phyloP scores from a whole-genome alignment of 2,888 invertebrate genomes.

The Perizoma flavofasciatum region DNA sequence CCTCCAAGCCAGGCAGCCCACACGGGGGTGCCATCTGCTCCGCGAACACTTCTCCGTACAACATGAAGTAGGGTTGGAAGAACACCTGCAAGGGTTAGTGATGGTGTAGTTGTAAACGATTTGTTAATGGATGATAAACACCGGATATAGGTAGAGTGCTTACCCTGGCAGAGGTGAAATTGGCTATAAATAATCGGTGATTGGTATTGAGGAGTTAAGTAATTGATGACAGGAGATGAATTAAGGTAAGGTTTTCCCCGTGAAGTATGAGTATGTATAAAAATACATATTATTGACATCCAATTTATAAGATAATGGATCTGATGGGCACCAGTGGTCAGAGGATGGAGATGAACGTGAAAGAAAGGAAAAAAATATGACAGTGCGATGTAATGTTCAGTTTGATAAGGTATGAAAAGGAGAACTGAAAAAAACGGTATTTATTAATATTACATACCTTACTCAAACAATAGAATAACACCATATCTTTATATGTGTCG shows the following conservation, averaged over 20 bases:
- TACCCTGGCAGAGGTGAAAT: background rate
- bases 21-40: constrained; percentile 97
- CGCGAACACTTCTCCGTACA: constrained; percentile 99
- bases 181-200: background rate
- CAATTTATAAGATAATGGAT: no score
- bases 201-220: background rate
- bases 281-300: no score
- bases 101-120: constrained; percentile 13
- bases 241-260: background rate
- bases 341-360: background rate
- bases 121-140: constrained; percentile 29
- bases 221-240: background rate
- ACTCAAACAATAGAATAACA: background rate
- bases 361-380: background rate
- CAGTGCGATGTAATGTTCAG: background rate
- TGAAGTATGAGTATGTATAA: no score
- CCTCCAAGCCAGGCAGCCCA: constrained; percentile 88
- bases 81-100: constrained; percentile 88
- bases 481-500: background rate
- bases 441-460: background rate
- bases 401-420: background rate
- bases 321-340: background rate
- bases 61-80: constrained; percentile 99
- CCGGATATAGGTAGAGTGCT: background rate
- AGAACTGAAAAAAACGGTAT: constrained; percentile 3